These are phyloP conservation scores for Plagodis pulveraria DNA, from an alignment of 2,888 invertebrate genomes.

Conservation along the genomic window DNA sequence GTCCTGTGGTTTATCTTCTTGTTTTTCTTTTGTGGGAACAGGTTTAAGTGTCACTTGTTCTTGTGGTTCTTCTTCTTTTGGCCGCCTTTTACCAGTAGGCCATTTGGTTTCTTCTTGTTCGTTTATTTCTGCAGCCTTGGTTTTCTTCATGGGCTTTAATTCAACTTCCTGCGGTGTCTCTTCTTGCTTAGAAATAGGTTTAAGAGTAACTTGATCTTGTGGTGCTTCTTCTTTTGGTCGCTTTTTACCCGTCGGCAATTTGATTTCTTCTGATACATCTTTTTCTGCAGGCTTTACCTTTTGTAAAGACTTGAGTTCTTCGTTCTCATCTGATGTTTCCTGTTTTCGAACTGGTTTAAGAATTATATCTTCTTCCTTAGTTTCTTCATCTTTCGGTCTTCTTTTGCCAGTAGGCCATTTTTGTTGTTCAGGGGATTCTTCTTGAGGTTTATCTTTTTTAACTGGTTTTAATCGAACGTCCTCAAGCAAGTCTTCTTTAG, in stretches of 20 bases:
- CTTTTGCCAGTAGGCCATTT: constrained; percentile 48
- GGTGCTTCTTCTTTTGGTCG: constrained; percentile 46
- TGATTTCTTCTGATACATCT: constrained; percentile 51
- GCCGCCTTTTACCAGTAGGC: constrained; percentile 54
- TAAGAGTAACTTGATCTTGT: constrained; percentile 53
- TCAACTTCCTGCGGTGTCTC: constrained; percentile 51
- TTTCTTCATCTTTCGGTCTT: constrained; percentile 45
- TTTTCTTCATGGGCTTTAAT: constrained; percentile 58
- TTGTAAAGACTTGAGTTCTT: constrained; percentile 74
- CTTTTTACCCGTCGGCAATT: constrained; percentile 48
- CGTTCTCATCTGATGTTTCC: constrained; percentile 52
- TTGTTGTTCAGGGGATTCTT: constrained; percentile 48
- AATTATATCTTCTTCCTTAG: constrained; percentile 56
- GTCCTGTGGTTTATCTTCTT: constrained; percentile 30
- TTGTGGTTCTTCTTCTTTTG: constrained; percentile 60
- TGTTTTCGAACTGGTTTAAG: constrained; percentile 50
- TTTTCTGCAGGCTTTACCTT: background rate
- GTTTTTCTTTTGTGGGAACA: constrained; percentile 53
- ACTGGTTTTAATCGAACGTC: constrained; percentile 57
- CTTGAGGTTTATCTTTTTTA: constrained; percentile 12
- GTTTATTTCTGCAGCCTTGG: constrained; percentile 66
- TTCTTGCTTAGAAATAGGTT: constrained; percentile 49
- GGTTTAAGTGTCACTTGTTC: constrained; percentile 75
- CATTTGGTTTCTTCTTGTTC: constrained; percentile 49
- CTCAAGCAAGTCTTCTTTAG: constrained; percentile 59